Evolutionary conservation across 1,140 invertebrate species (phyloP).

Genomic region (Caerostris extrusa): DNA sequence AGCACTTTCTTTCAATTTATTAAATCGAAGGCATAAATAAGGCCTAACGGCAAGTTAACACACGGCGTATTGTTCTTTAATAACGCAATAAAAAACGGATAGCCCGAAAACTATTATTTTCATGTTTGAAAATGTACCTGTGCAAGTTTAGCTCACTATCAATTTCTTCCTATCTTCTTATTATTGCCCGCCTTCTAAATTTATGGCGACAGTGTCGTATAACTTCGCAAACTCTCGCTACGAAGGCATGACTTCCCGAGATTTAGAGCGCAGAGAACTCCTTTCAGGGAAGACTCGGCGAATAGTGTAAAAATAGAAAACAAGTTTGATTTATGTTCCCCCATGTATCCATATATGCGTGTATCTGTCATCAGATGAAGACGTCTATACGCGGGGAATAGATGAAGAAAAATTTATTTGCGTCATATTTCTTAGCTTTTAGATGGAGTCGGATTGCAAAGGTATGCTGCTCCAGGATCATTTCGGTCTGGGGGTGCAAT

Average conservation of each 20-base stretch:
- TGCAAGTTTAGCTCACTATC: constrained; percentile 51
- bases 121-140: constrained; percentile 56
- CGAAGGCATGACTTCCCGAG: constrained; percentile 61
- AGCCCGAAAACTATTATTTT: constrained; percentile 42
- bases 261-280: constrained; percentile 35
- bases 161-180: constrained; percentile 57
- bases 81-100: constrained; percentile 58
- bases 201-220: constrained; percentile 62
- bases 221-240: constrained; percentile 60
- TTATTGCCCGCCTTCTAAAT: constrained; percentile 60
- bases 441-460: constrained; percentile 52
- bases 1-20: not conserved
- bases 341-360: constrained; percentile 48
- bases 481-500: not conserved
- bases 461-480: not conserved
- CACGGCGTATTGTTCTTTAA: constrained; percentile 48
- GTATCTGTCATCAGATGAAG: constrained; percentile 58
- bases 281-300: not conserved
- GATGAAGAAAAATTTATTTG: constrained; percentile 44
- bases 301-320: constrained; percentile 49
- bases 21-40: constrained; percentile 59
- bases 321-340: constrained; percentile 45
- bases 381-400: not conserved
- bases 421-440: constrained; percentile 7
- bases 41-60: constrained; percentile 55